Evolutionary conservation across 2,113 vertebrate species (phyloP).

Genomic region (Thinocorus orbignyianus): DNA sequence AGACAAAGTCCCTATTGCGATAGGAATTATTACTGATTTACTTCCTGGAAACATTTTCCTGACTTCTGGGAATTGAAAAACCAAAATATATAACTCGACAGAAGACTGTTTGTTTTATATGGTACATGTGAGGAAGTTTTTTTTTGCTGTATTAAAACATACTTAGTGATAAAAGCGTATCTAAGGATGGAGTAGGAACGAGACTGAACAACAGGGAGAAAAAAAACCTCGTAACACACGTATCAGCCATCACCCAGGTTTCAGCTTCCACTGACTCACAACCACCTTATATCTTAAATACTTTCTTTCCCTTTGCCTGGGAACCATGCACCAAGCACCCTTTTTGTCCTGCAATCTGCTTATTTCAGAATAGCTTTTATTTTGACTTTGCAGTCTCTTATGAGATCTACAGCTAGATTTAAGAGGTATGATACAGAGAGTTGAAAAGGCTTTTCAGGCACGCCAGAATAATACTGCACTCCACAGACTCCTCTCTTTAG

Average conservation of each 20-base stretch:
- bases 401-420: neutral
- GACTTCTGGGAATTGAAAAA: neutral
- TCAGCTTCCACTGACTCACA: neutral
- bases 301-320: neutral
- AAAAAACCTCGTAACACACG: neutral
- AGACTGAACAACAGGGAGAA: neutral
- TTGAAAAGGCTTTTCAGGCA: neutral
- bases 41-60: neutral
- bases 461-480: neutral
- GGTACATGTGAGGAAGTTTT: neutral
- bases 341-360: neutral
- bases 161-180: neutral
- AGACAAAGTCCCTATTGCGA: neutral
- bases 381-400: neutral
- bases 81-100: neutral
- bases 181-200: neutral
- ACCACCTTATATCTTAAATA: neutral
- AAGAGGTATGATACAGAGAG: neutral
- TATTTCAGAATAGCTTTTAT: neutral
- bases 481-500: neutral
- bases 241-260: neutral
- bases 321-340: neutral
- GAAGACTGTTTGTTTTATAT: neutral
- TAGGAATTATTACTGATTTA: neutral
- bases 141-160: neutral